Base-by-base conservation (phyloP, 2,888 invertebrate species). In the Thyatira batis region DNA sequence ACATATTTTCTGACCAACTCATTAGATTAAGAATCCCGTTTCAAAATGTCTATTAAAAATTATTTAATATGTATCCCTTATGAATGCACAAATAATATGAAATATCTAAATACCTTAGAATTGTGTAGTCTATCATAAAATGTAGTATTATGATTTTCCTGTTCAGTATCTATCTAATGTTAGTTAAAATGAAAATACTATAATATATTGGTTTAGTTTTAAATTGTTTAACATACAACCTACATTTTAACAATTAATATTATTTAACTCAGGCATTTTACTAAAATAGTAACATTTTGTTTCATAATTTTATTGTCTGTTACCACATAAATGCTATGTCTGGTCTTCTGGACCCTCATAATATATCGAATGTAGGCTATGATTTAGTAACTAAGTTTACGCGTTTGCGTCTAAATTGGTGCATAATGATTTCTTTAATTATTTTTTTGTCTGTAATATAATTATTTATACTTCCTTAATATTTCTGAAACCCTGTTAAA, bases 321-420 rank as follows among this genome's bases (percentile, higher is more conserved):
- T 39, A 21, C 55, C 49, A 52, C 52, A 58, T 27, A n/a, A 51
- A 52, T 45, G 25, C 46, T 52, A 27, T 48, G 23, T 20, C 20
- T 20, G 27, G 27, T 48, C 13, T 39, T 25, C 9, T 3, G 8
- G 21, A 17, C 48, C 48, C 4, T 53, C 9, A 33, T 60, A 54
- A 45, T 51, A 59, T 51, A 68, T 82, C 75, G 77, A 78, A 78
- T 80, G 50, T 86, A 87, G 86, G 85, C 87, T 87, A 88, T 88
- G 85, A 80, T 72, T 71, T 82, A 84, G 74, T 64, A 62, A 3
- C 54, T 81, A 76, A 75, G 75, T 58, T 56, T 63, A 57, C 50
- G 63, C 57, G 65, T 64, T 59, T 65, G 39, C 39, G 39, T 39
- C 39, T 39, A 39, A 17, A 52, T 70, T 75, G 86, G 85, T 88